A percentile compares a stretch with the other conserved stretches of the same genome.
These are phyloP conservation scores for Odontamblyopus rebecca DNA, from an alignment of 2,797 vertebrate species.

Conservation along the genomic window DNA sequence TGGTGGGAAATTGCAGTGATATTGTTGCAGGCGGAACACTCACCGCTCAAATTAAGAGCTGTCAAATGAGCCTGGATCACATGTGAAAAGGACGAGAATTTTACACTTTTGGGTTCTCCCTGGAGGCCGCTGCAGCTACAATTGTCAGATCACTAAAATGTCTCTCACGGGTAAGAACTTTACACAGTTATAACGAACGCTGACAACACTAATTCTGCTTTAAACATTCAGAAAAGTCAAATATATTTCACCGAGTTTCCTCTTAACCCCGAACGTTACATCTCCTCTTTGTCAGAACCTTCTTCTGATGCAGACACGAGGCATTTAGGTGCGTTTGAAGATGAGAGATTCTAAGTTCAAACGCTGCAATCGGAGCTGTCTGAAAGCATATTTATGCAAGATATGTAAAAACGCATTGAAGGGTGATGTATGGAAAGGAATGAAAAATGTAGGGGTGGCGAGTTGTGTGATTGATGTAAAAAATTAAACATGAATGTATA, in stretches of 20 bases:
- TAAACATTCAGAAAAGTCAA: conserved; percentile 13
- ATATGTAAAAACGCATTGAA: conserved; percentile 7
- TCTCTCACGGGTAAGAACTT: background rate
- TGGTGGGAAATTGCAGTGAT: background rate
- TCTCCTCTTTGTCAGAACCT: conserved; percentile 10
- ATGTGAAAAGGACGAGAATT: background rate
- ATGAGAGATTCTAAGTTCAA: conserved; percentile 22
- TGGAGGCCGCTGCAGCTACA: background rate
- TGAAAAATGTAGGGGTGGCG: background rate
- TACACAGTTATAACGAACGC: background rate
- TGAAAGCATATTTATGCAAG: conserved; percentile 7
- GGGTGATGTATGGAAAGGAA: background rate
- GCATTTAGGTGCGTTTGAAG: conserved; percentile 19
- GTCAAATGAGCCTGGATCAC: conserved; percentile 6
- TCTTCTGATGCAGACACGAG: conserved; percentile 6
- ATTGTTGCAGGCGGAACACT: too few species aligned
- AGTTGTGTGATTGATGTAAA: background rate
- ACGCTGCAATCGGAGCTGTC: conserved; percentile 6
- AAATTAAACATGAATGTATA: conserved; percentile 15
- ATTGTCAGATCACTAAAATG: too few species aligned
- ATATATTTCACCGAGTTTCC: background rate
- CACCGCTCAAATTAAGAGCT: background rate
- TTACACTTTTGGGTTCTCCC: background rate
- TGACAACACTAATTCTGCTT: background rate
- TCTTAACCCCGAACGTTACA: conserved; percentile 6